Conservation (phyloP, 2,113 vertebrate species). For the Limnothrissa miodon region DNA sequence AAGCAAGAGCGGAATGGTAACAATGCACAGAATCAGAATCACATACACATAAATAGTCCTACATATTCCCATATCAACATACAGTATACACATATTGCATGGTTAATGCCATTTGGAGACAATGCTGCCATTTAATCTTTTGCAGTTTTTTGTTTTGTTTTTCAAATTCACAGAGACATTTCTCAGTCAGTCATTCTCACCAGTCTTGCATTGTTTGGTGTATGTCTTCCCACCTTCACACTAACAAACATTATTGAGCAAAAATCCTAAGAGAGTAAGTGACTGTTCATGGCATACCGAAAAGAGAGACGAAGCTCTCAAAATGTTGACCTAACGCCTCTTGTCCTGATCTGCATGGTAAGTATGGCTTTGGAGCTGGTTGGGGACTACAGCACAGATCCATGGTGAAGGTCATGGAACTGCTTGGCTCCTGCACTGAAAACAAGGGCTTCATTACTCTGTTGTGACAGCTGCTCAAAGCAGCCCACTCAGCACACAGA, state of each 20-base stretch:
- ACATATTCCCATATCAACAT: constrained; percentile 12
- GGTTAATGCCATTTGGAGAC: neutral
- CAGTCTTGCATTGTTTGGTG: neutral
- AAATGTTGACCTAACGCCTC: neutral
- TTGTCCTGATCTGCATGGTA: neutral
- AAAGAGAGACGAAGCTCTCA: neutral
- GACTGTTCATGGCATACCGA: neutral
- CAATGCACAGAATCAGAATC: constrained; percentile 3
- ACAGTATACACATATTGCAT: constrained; percentile 7
- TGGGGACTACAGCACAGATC: neutral
- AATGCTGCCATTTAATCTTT: neutral
- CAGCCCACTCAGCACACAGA: neutral
- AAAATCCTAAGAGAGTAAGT: neutral
- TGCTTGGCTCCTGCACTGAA: neutral
- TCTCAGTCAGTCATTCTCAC: neutral
- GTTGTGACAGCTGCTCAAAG: constrained; percentile 4
- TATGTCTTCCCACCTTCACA: neutral
- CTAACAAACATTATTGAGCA: neutral
- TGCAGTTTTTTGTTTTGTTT: neutral
- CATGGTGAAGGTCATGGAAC: neutral
- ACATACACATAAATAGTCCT: neutral
- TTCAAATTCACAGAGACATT: neutral
- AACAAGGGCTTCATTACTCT: constrained; percentile 1
- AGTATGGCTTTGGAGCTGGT: neutral
- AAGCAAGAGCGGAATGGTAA: constrained; percentile 1